A percentile compares a stretch with the other conserved stretches of the same genome.
These are phyloP conservation scores for Tokudaia tokunoshimensis DNA, from an alignment of 2,797 vertebrate genomes.

Conservation along the genomic window DNA sequence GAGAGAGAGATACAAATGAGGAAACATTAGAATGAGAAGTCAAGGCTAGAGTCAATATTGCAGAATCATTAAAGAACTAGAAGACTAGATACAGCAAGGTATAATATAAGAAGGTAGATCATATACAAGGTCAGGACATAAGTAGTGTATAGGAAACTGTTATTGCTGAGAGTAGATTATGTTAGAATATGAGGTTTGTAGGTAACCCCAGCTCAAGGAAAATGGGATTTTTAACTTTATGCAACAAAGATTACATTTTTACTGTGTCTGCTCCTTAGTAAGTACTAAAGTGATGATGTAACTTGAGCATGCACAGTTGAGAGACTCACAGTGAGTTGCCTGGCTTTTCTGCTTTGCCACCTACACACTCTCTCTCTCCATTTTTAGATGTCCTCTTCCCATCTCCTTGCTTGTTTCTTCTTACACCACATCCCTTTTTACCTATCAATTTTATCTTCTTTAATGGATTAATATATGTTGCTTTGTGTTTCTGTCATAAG, in stretches of 20 bases:
- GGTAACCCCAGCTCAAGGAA: background rate
- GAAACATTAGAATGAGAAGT: background rate
- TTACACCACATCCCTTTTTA: accelerated
- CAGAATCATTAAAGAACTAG: background rate
- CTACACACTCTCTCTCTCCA: accelerated
- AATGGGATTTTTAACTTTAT: background rate
- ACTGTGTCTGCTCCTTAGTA: background rate
- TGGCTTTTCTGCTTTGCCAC: accelerated
- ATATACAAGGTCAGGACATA: background rate
- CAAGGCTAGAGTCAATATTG: background rate
- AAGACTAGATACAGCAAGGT: background rate
- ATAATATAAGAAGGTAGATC: background rate
- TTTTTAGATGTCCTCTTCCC: background rate
- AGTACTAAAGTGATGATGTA: background rate
- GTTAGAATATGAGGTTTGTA: background rate
- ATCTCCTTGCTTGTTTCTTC: background rate
- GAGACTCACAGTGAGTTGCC: background rate
- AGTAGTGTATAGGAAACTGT: background rate
- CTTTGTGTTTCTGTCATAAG: background rate
- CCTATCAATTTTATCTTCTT: background rate
- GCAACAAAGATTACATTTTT: background rate
- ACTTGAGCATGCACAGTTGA: background rate
- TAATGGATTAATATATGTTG: background rate
- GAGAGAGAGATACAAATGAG: background rate
- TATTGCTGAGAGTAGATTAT: background rate